A percentile compares a stretch with the other conserved stretches of the same genome.
phyloP scores from a whole-genome alignment of 2,888 invertebrate genomes.

The Nomada flava region DNA sequence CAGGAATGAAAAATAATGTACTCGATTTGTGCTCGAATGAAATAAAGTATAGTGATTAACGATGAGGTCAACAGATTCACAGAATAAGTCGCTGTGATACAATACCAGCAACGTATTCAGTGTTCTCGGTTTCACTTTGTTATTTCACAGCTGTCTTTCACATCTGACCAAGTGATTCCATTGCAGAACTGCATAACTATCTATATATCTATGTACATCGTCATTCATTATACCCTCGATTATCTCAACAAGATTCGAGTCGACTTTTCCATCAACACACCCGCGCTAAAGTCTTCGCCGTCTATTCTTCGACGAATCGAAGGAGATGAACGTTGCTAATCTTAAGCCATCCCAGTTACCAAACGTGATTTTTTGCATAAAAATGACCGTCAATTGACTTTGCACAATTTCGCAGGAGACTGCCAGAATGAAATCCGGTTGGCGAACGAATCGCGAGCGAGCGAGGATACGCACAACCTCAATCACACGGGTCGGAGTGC shows the following conservation, averaged over 20 bases:
- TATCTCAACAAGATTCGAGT: not conserved
- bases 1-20: too few species aligned
- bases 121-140: slow-evolving; percentile 15
- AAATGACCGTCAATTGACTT: not conserved
- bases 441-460: slow-evolving; percentile 66
- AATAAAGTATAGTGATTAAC: not conserved
- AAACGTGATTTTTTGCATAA: not conserved
- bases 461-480: slow-evolving; percentile 56
- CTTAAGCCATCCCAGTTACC: not conserved
- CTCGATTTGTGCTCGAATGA: too few species aligned
- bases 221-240: not conserved
- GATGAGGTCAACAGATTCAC: not conserved
- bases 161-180: slow-evolving; percentile 8
- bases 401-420: slow-evolving; percentile 17
- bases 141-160: slow-evolving; percentile 2
- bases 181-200: slow-evolving; percentile 8
- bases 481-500: slow-evolving; percentile 66
- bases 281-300: too few species aligned
- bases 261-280: not conserved
- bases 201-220: not conserved
- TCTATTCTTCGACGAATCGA: too few species aligned
- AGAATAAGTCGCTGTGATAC: not conserved
- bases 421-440: slow-evolving; percentile 37
- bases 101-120: slow-evolving; percentile 13
- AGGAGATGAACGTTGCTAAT: too few species aligned